These are phyloP conservation scores for Leptobrachium leishanense DNA, from an alignment of 2,113 vertebrate genomes.

Conservation along the genomic window DNA sequence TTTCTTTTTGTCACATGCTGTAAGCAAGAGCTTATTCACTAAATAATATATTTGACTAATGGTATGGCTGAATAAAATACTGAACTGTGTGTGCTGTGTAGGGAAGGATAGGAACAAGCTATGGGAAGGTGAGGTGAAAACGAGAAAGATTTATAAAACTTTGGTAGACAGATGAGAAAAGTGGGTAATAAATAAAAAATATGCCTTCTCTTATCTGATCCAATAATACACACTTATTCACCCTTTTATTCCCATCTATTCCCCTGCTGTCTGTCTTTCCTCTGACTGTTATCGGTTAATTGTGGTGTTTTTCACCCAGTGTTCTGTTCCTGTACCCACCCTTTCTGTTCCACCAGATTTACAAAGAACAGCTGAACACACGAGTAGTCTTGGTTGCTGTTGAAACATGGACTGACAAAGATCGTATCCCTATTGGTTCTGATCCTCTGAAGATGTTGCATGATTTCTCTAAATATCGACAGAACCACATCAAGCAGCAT, in stretches of 20 bases:
- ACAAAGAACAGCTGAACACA: slow-evolving; percentile 95
- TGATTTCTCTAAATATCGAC: slow-evolving; percentile 92
- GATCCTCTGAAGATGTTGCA: slow-evolving; percentile 88
- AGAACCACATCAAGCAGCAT: slow-evolving; percentile 84
- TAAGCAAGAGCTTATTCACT: too few relatives aligned
- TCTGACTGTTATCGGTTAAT: slow-evolving; percentile 62
- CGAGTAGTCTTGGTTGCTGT: slow-evolving; percentile 93
- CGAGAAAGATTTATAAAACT: too few relatives aligned
- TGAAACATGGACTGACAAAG: slow-evolving; percentile 93
- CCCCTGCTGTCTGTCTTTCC: slow-evolving; percentile 62
- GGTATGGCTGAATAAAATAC: too few relatives aligned
- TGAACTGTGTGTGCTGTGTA: too few relatives aligned
- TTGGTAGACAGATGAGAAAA: too few relatives aligned
- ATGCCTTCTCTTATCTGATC: slow-evolving; percentile 47
- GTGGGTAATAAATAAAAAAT: neutral
- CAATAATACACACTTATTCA: slow-evolving; percentile 53
- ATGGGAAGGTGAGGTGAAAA: too few relatives aligned
- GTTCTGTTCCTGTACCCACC: slow-evolving; percentile 76
- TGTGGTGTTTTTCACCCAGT: slow-evolving; percentile 45
- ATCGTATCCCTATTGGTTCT: slow-evolving; percentile 83
- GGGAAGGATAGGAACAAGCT: too few relatives aligned
- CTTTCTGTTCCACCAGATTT: slow-evolving; percentile 81
- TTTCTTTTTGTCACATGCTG: too few relatives aligned
- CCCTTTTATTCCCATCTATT: slow-evolving; percentile 53
- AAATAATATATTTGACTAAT: too few relatives aligned